Conservation (phyloP, 64 coral and sea anemone genomes). For the Stichodactyla mertensii region DNA sequence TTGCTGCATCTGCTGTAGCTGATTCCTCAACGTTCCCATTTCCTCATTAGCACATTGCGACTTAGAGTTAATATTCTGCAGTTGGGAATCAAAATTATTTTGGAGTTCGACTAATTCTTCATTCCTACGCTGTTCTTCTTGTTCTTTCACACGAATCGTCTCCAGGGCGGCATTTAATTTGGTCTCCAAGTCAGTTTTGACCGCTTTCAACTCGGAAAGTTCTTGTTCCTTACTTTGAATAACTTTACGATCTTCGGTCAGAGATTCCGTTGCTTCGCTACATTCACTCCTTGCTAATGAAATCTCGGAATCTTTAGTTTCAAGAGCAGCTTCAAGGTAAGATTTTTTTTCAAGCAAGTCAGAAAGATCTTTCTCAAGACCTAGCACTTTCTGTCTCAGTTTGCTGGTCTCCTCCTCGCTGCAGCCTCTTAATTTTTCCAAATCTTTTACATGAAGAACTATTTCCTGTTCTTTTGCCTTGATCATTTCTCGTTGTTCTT, state of each 20-base stretch:
- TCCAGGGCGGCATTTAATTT: slow-evolving; percentile 20
- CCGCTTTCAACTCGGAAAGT: background rate
- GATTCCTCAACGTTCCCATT: background rate
- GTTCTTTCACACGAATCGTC: slow-evolving; percentile 18
- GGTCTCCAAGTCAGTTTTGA: slow-evolving; percentile 10
- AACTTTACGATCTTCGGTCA: slow-evolving; percentile 20
- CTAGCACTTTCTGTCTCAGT: slow-evolving; percentile 42
- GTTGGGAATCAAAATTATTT: background rate
- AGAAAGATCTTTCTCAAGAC: slow-evolving; percentile 28
- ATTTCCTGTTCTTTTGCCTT: slow-evolving; percentile 53
- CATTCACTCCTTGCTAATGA: slow-evolving; percentile 18
- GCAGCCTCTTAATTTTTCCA: slow-evolving; percentile 3
- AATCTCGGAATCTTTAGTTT: slow-evolving; percentile 58
- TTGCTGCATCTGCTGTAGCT: slow-evolving; percentile 17
- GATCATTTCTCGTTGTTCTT: slow-evolving; percentile 27
- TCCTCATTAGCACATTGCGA: background rate
- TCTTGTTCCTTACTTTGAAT: slow-evolving; percentile 38
- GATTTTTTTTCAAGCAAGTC: slow-evolving; percentile 41
- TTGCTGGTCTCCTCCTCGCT: slow-evolving; percentile 12
- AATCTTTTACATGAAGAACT: slow-evolving; percentile 1
- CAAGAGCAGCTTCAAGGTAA: slow-evolving; percentile 33
- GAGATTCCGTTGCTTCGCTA: background rate
- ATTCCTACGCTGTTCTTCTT: background rate
- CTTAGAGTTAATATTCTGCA: background rate
- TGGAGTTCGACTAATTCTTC: slow-evolving; percentile 11